Conservation (phyloP, 2,888 invertebrate species). For the Cremastinae sp. region DNA sequence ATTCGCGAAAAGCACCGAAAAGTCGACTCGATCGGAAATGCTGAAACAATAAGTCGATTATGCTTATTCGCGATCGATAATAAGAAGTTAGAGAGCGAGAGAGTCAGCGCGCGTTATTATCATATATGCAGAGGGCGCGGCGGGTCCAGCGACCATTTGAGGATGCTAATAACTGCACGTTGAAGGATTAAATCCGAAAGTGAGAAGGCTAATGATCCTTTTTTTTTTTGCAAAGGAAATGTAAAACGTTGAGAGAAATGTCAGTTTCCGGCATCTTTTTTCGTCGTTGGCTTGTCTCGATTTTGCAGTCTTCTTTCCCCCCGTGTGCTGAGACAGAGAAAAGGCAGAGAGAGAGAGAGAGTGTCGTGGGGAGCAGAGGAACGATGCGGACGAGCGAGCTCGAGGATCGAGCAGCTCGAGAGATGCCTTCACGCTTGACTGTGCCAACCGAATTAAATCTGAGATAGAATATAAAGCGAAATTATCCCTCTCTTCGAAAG, state of each 20-base stretch:
- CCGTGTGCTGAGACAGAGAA: conserved; percentile 1
- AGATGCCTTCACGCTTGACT: conserved; percentile 57
- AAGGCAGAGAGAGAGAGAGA: not conserved
- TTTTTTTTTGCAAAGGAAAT: conserved; percentile 38
- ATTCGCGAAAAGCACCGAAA: too few species aligned
- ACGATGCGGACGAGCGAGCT: conserved; percentile 18
- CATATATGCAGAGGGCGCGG: too few species aligned
- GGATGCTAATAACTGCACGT: conserved; percentile 2
- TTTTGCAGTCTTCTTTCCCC: conserved; percentile 17
- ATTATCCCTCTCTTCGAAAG: conserved; percentile 57
- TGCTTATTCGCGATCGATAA: too few species aligned
- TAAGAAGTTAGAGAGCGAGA: too few species aligned
- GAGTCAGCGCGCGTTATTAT: too few species aligned
- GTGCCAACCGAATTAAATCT: conserved; percentile 59
- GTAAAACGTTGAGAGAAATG: conserved; percentile 47
- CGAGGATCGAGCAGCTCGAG: not conserved
- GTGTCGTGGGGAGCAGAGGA: not conserved
- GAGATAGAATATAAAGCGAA: conserved; percentile 60
- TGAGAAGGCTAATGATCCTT: conserved; percentile 37
- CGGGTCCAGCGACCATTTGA: too few species aligned
- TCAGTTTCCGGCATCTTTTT: not conserved
- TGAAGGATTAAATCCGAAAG: conserved; percentile 30
- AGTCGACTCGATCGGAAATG: too few species aligned
- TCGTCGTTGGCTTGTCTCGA: not conserved
- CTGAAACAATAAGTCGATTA: too few species aligned